Percentiles rank a stretch among this genome's conserved stretches.
Evolutionary conservation across 2,797 vertebrate species (phyloP).

Genomic region (Oreochromis grahami): DNA sequence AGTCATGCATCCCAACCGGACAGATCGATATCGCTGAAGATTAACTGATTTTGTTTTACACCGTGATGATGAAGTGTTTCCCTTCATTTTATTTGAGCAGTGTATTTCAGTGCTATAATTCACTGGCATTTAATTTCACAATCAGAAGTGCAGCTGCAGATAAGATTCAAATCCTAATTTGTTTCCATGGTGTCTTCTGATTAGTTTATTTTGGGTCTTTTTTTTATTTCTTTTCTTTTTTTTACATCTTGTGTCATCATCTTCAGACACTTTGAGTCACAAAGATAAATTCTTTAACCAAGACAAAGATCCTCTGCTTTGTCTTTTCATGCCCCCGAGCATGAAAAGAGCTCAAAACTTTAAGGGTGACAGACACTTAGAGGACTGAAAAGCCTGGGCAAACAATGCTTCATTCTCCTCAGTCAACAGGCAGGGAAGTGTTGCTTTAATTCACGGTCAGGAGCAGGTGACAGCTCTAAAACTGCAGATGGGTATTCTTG

Average conservation of each 20-base stretch:
- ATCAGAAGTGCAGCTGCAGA: not conserved
- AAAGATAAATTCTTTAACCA: not conserved
- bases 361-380: not conserved
- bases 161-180: not conserved
- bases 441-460: not conserved
- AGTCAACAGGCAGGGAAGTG: not conserved
- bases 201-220: not conserved
- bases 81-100: not conserved
- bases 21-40: not conserved
- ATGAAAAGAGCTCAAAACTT: not conserved
- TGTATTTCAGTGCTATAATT: not conserved
- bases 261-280: not conserved
- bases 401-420: not conserved
- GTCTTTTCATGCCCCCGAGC: not conserved
- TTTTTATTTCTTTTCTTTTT: not conserved
- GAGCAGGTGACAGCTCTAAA: not conserved
- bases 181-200: not conserved
- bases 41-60: fast-evolving
- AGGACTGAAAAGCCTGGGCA: not conserved
- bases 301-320: not conserved
- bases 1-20: not conserved
- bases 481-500: not conserved
- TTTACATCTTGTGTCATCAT: not conserved
- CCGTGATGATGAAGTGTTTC: not conserved
- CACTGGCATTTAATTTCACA: not conserved